phyloP scores from a whole-genome alignment of 2,797 vertebrate genomes.

The Hydrophis major region DNA sequence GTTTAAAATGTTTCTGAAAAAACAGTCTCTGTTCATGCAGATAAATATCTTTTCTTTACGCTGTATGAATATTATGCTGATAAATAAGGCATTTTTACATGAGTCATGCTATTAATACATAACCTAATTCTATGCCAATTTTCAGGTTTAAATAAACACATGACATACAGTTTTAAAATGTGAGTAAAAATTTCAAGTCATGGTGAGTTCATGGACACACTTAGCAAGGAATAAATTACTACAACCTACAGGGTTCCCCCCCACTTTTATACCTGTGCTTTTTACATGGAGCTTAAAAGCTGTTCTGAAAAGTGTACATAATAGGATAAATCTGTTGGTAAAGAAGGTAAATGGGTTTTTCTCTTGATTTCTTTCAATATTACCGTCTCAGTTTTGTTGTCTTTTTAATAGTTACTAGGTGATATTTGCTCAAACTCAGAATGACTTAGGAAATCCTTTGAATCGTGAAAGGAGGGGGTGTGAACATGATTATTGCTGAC shows the following conservation, averaged over 20 bases:
- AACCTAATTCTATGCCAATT: conserved; percentile 42
- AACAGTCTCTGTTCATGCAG: neutral
- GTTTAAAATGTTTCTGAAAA: neutral
- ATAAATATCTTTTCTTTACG: neutral
- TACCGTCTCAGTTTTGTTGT: neutral
- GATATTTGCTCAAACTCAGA: neutral
- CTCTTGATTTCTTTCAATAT: neutral
- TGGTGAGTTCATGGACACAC: neutral
- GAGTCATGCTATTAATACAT: neutral
- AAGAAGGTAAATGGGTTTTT: neutral
- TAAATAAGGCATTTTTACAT: neutral
- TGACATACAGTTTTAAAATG: conserved; percentile 57
- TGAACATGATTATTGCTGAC: neutral
- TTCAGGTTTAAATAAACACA: conserved; percentile 54
- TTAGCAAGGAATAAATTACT: conserved; percentile 63
- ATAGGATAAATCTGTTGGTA: neutral
- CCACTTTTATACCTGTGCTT: conserved; percentile 56
- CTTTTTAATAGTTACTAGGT: neutral
- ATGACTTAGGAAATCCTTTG: neutral
- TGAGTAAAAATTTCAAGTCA: neutral
- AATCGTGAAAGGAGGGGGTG: neutral
- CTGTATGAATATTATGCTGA: neutral
- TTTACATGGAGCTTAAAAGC: neutral
- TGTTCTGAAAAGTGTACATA: neutral
- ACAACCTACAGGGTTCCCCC: conserved; percentile 46